Percentiles rank a stretch among this genome's conserved stretches.
phyloP scores from a whole-genome alignment of 1,140 invertebrate genomes.

The Rhyacophila brunnea region DNA sequence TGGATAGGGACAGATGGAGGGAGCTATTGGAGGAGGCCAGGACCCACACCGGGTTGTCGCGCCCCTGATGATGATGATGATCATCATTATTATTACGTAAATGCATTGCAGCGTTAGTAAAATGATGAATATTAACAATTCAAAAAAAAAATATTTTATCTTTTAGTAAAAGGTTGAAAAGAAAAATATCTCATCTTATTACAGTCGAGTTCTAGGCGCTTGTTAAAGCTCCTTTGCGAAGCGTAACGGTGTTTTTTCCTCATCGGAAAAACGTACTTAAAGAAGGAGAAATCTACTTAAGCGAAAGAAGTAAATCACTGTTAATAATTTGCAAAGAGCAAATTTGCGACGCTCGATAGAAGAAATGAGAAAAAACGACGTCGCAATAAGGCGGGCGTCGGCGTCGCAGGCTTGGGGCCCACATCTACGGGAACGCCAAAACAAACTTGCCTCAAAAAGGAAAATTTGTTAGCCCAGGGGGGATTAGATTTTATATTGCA shows the following conservation, averaged over 20 bases:
- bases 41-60: no score
- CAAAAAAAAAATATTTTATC: background rate
- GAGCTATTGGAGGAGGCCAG: no score
- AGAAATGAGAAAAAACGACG: slow-evolving; percentile 10
- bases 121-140: no score
- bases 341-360: slow-evolving; percentile 14
- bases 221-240: background rate
- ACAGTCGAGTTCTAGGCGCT: background rate
- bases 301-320: slow-evolving; percentile 19
- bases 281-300: slow-evolving; percentile 9
- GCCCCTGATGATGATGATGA: no score
- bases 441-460: slow-evolving; percentile 8
- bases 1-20: no score
- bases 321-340: slow-evolving; percentile 26
- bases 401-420: background rate
- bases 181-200: background rate
- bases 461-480: slow-evolving; percentile 5
- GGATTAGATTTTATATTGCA: slow-evolving; percentile 18
- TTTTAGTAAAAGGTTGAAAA: background rate
- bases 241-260: slow-evolving; percentile 1
- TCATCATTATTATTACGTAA: no score
- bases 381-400: slow-evolving; percentile 1
- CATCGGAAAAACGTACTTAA: slow-evolving; percentile 2
- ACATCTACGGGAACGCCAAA: slow-evolving; percentile 1
- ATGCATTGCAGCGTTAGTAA: no score